These are phyloP conservation scores for Drosophila serrata DNA, from an alignment of 1,140 invertebrate genomes.

Conservation along the genomic window DNA sequence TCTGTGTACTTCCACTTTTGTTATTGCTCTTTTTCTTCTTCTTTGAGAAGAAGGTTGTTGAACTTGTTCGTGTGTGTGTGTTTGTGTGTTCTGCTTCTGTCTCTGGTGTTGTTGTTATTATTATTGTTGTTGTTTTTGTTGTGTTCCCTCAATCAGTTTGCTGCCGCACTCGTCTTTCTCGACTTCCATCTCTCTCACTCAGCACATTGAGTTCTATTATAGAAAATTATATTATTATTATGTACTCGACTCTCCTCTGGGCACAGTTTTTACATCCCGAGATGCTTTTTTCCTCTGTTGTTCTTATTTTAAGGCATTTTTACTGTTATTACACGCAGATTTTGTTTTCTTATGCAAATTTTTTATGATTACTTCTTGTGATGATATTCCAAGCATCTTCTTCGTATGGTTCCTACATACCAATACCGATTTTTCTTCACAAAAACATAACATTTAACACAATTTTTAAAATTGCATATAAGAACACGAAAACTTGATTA, in stretches of 20 bases:
- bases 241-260: constrained; percentile 61
- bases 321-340: constrained; percentile 69
- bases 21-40: constrained; percentile 38
- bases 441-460: constrained; percentile 12
- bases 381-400: constrained; percentile 17
- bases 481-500: constrained; percentile 28
- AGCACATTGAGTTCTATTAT: constrained; percentile 73
- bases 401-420: constrained; percentile 3
- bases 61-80: constrained; percentile 45
- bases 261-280: constrained; percentile 21
- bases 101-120: constrained; percentile 50
- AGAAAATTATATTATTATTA: constrained; percentile 84
- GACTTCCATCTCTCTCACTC: constrained; percentile 12
- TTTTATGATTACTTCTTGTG: constrained; percentile 25
- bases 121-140: constrained; percentile 60
- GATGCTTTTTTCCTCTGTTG: constrained; percentile 17
- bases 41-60: constrained; percentile 69
- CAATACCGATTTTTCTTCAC: constrained; percentile 2
- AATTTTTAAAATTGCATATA: constrained; percentile 23
- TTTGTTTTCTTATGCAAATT: constrained; percentile 62
- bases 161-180: constrained; percentile 32
- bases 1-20: constrained; percentile 25
- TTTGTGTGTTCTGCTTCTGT: constrained; percentile 38
- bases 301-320: constrained; percentile 66
- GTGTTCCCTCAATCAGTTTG: constrained; percentile 54